phyloP scores from a whole-genome alignment of 2,888 invertebrate species.

The Hemithea aestivaria region DNA sequence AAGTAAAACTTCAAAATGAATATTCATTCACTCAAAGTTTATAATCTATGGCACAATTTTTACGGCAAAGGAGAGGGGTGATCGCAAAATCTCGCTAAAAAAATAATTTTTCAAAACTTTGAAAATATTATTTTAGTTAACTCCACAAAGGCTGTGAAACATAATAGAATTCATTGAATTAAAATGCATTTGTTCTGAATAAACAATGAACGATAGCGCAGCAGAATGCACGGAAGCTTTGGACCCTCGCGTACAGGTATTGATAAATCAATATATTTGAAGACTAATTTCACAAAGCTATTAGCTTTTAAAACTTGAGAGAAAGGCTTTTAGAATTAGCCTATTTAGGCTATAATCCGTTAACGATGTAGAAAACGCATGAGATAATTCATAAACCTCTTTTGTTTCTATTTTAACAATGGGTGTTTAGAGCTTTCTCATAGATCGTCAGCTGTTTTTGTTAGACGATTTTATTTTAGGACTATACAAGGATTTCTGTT shows the following conservation, averaged over 20 bases:
- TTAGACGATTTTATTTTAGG: constrained; percentile 10
- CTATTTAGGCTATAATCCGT: neutral
- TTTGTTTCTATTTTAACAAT: constrained; percentile 18
- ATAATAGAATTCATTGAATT: constrained; percentile 35
- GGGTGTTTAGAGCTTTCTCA: constrained; percentile 10
- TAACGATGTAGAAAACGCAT: constrained; percentile 3
- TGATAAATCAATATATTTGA: constrained; percentile 56
- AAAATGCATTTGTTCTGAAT: constrained; percentile 56
- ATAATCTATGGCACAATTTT: constrained; percentile 1
- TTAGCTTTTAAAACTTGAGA: neutral
- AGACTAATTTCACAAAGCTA: constrained; percentile 21
- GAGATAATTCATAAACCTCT: constrained; percentile 10
- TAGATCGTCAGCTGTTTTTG: constrained; percentile 23
- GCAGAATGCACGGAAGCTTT: constrained; percentile 84
- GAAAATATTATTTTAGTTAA: constrained; percentile 31
- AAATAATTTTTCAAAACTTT: constrained; percentile 1
- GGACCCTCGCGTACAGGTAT: constrained; percentile 89
- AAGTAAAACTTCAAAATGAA: no score
- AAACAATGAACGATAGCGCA: constrained; percentile 80
- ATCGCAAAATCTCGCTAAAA: constrained; percentile 3
- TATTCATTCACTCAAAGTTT: neutral
- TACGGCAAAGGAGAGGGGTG: constrained; percentile 7
- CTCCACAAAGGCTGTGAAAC: constrained; percentile 25
- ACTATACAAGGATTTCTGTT: no score
- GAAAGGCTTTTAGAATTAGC: neutral